Evolutionary conservation across 2,888 invertebrate species (phyloP).

Genomic region (Corbicula japonica): DNA sequence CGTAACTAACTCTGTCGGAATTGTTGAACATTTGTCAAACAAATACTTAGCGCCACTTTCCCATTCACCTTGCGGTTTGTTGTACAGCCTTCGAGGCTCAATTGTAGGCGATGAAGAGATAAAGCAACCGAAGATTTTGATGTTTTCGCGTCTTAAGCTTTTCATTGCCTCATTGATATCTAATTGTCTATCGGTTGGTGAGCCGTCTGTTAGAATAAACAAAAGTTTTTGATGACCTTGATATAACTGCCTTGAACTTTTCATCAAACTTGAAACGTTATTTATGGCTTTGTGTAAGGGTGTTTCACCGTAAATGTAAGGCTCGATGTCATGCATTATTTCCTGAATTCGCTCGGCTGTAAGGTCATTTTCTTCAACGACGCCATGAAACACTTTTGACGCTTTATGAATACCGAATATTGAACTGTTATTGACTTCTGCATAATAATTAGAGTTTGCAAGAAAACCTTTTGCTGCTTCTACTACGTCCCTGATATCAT

Average conservation of each 20-base stretch:
- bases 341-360: constrained; percentile 5
- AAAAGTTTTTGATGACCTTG: constrained; percentile 7
- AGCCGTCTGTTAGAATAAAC: constrained; percentile 32
- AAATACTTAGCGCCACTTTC: constrained; percentile 5
- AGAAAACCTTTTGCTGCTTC: constrained; percentile 4
- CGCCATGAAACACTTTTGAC: neutral
- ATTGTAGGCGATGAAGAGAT: neutral
- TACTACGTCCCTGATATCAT: neutral
- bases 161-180: neutral
- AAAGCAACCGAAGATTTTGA: constrained; percentile 19
- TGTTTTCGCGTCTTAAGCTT: neutral
- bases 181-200: neutral
- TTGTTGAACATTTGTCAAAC: constrained; percentile 15
- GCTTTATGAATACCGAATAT: constrained; percentile 10
- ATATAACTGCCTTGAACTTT: neutral
- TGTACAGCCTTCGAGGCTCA: constrained; percentile 1
- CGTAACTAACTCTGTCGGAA: constrained; percentile 1
- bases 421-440: neutral
- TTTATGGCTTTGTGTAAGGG: constrained; percentile 5
- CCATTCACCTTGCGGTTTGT: neutral
- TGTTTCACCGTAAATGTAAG: constrained; percentile 18
- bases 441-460: neutral
- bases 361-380: neutral
- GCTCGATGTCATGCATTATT: constrained; percentile 8
- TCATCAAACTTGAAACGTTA: neutral